Evolutionary conservation across 2,113 vertebrate species (phyloP), one percentile per base, ranked within the genome.

Genomic region (Pelecanus crispus): DNA sequence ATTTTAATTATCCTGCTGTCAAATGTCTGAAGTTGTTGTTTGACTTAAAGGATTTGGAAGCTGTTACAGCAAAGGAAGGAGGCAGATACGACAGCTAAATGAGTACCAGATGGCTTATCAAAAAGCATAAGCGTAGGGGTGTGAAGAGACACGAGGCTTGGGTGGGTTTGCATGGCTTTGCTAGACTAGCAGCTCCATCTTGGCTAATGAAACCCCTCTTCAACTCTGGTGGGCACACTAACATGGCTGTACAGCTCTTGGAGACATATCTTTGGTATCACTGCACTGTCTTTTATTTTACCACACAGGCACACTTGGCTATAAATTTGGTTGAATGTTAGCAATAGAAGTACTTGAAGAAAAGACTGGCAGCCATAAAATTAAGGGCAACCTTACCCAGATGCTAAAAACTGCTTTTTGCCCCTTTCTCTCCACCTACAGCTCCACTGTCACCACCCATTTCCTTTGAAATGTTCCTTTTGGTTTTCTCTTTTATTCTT

Each of bases 1-100:
- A 88, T 92, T 94, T 89, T 88, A 88, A 81, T 92, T 92, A 88
- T 66, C 66, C n/a, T 82, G 36, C 34, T 87, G 40, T 77, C 77
- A 87, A 84, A 75, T 31, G 29, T 65, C 86, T 91, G 5, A 79
- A 90, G 38, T 26, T 86, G n/a, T 77, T 90, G 68, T 74, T 92
- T 88, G 34, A 92, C 56, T 93, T 87, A 20, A 67, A 86, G 36
- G 55, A 94, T 59, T 86, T 95, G 80, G 77, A 96, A 78, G 72
- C 82, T 87, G 77, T 42, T 92, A 50, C 56, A 91, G 68, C 56
- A 86, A 86, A 92, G 72, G 61, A 81, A 94, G 77, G 83, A 81
- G 68, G 47, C 63, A 89, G 80, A 94, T 71, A 56, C 0, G 9
- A 75, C n/a, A 92, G 42, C 68, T 86, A 84, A 78, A 81, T 17